A percentile compares a stretch with the other conserved stretches of the same genome.
phyloP scores from a whole-genome alignment of 2,113 vertebrate species.

The Pelobates fuscus region DNA sequence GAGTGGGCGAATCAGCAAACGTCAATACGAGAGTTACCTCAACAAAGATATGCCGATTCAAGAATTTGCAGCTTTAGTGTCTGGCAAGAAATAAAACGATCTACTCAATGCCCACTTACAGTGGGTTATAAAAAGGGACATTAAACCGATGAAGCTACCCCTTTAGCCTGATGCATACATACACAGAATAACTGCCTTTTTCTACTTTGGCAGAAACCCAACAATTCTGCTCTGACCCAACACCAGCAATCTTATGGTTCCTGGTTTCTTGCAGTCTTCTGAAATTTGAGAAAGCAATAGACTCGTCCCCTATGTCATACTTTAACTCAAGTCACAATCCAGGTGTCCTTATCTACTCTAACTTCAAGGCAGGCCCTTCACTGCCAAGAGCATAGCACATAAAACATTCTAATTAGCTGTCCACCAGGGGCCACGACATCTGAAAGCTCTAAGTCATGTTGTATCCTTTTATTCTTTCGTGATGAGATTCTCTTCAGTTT shows the following conservation, averaged over 20 bases:
- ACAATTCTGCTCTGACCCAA: slow-evolving; percentile 11
- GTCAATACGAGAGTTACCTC: slow-evolving; percentile 85
- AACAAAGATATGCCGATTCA: slow-evolving; percentile 95
- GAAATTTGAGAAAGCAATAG: too few relatives aligned
- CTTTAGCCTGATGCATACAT: slow-evolving; percentile 40
- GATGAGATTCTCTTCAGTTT: too few relatives aligned
- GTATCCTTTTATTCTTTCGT: too few relatives aligned
- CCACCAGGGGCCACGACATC: too few relatives aligned
- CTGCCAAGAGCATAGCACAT: too few relatives aligned
- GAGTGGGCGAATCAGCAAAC: slow-evolving; percentile 76
- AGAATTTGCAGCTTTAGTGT: slow-evolving; percentile 90
- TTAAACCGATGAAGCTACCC: slow-evolving; percentile 52
- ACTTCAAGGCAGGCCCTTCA: too few relatives aligned
- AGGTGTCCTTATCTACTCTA: too few relatives aligned
- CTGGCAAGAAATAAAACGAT: slow-evolving; percentile 69
- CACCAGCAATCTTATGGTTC: not conserved
- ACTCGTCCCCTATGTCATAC: too few relatives aligned
- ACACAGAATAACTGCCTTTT: slow-evolving; percentile 57
- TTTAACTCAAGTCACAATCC: too few relatives aligned
- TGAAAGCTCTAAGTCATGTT: too few relatives aligned
- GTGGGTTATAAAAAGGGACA: slow-evolving; percentile 45
- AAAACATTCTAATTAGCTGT: too few relatives aligned
- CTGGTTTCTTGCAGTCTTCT: not conserved
- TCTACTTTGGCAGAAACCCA: slow-evolving; percentile 33
- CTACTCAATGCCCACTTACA: slow-evolving; percentile 30